Evolutionary conservation across 2,888 invertebrate genomes (phyloP), one percentile per base, ranked within the genome.

Genomic region (Pyralis farinalis): DNA sequence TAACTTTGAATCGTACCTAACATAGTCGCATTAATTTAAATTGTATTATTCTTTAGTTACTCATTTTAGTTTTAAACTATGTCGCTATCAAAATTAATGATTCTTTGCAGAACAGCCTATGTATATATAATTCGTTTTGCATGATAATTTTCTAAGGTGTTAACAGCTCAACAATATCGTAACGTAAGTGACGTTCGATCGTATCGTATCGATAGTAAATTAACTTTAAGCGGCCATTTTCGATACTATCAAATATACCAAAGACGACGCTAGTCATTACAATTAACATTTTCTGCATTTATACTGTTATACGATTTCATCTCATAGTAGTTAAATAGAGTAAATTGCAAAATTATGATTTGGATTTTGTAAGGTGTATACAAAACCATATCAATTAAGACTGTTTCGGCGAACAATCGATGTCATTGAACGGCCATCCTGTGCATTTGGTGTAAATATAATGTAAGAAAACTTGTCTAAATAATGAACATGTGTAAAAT

Each of bases 401-500:
- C 76, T 75, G 75, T 67, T 68, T 68, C 58, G 59, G 51, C 51
- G 51, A 55, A 56, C 53, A 53, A 52, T 52, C 52, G 53, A 59
- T 61, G 50, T 50, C 62, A 63, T 55, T 61, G 66, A 58, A 61
- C 60, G 77, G 82, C 75, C 79, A 65, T 66, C 62, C 60, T 79
- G 82, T 83, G 84, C 77, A 84, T 84, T 82, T 63, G 53, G 53
- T 88, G 87, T 88, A 87, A 81, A 88, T 87, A 88, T 85, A 71
- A 62, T 53, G 28, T 82, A 83, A 85, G 81, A 48, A 59, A 74
- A 69, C 16, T 76, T 73, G 74, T 85, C 77, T 82, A 71, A 75
- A 74, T 80, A 79, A 79, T 70, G 65, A 83, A 84, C 82, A 82
- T 81, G 86, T 87, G 87, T 88, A 87, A 82, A 87, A 87, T 84